Base-by-base conservation (phyloP, 2,113 vertebrate genomes). In the Bufo bufo region DNA sequence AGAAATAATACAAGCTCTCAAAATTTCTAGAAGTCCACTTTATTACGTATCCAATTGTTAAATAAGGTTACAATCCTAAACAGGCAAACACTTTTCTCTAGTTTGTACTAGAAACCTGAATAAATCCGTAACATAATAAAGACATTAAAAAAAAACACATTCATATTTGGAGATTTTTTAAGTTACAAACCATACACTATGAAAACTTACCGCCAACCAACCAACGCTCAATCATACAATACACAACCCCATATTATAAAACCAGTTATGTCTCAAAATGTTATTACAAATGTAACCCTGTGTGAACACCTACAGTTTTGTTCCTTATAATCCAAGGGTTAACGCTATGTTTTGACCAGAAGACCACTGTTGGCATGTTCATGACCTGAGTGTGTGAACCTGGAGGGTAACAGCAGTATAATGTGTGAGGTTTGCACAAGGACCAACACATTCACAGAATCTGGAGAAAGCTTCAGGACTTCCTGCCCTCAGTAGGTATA, bases 371-470 rank as follows among this genome's bases (percentile, higher is more conserved):
- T 81, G 63, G 86, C 72, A 43, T 61, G 54, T 74, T 87, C 3
- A 7, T 74, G 54, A 72, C 78, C 86, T 61, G 86, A 87, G 78
- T 82, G 20, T 87, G 78, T 74, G 54, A 87, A 82, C 14, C 63
- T 71, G 52, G 20, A 61, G 52, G 43, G 14, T n/a, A 87, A 69
- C 23, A 74, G 8, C 23, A 52, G 23, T 54, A 43, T 58, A 74
- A 43, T 61, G 71, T 59, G 33, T 59, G n/a, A 17, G 7, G 52
- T 54, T 33, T 74, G 33, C 47, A 49, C 56, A 61, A 77, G 72
- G 61, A 75, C 19, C 61, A 66, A 61, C 43, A 69, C 61, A 83
- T 82, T 82, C 43, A 49, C 4, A 23, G 33, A 58, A 16, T 16
- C 3, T 80, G 78, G 11, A 59, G 19, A 66, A 50, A 14, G 9